Evolutionary conservation across 1,140 invertebrate species (phyloP).

Genomic region (Babylonia areolata): DNA sequence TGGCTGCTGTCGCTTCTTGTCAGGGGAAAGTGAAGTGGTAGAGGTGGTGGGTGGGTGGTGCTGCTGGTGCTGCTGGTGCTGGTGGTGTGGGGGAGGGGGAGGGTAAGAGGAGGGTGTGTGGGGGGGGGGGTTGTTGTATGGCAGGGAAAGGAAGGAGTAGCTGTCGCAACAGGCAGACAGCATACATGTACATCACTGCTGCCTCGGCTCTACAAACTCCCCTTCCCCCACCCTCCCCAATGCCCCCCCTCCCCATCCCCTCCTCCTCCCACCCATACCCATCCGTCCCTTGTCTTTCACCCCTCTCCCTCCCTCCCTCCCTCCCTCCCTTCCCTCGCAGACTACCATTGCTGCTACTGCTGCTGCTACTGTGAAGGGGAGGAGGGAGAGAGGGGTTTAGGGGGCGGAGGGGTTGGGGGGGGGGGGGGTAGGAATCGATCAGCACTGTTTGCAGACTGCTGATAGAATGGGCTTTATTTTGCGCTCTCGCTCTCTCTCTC

Average conservation of each 20-base stretch:
- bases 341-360: neutral
- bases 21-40: neutral
- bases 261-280: too few relatives aligned
- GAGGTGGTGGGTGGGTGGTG: too few relatives aligned
- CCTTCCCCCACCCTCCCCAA: too few relatives aligned
- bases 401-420: too few relatives aligned
- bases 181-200: neutral
- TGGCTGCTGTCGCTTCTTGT: conserved; percentile 1
- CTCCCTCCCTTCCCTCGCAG: neutral
- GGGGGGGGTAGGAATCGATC: too few relatives aligned
- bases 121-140: neutral
- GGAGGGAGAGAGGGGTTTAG: too few relatives aligned
- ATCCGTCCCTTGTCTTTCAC: neutral
- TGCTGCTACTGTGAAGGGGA: neutral
- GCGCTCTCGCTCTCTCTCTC: neutral
- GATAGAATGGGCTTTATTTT: conserved; percentile 2
- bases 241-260: too few relatives aligned
- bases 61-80: too few relatives aligned
- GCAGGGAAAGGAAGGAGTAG: neutral
- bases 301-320: neutral
- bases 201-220: too few relatives aligned
- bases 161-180: neutral
- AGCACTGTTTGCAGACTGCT: neutral
- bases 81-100: neutral
- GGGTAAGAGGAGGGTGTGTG: neutral